Evolutionary conservation across 1,140 invertebrate species (phyloP).

Genomic region (Drosophila sulfurigaster): DNA sequence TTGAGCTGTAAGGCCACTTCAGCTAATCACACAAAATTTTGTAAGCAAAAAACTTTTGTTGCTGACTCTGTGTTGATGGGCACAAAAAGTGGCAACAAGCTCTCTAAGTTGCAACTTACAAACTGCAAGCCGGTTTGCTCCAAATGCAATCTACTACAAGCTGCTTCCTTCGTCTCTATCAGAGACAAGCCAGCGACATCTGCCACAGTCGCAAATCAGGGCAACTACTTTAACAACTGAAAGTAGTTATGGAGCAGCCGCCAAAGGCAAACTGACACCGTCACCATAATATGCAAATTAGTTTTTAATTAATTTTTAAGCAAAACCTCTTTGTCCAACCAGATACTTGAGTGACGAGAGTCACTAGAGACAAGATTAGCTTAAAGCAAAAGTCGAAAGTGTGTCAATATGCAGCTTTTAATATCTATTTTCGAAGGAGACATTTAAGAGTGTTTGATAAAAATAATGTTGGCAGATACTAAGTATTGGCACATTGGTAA

Average conservation of each 20-base stretch:
- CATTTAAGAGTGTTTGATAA: too few relatives aligned
- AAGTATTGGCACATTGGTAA: too few relatives aligned
- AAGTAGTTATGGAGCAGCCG: constrained; percentile 11
- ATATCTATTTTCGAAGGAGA: not conserved
- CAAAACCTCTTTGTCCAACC: constrained; percentile 17
- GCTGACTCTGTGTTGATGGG: constrained; percentile 18
- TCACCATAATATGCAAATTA: constrained; percentile 45
- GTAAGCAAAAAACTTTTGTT: constrained; percentile 30
- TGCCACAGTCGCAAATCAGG: constrained; percentile 21
- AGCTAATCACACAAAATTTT: constrained; percentile 45
- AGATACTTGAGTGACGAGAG: constrained; percentile 13
- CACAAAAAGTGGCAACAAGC: constrained; percentile 33
- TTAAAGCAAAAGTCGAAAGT: not conserved
- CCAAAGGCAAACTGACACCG: constrained; percentile 34
- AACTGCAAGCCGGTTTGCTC: not conserved
- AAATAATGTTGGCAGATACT: too few relatives aligned
- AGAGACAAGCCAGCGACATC: not conserved
- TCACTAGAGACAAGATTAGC: constrained; percentile 1
- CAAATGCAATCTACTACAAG: constrained; percentile 24
- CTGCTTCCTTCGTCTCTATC: not conserved
- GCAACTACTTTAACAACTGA: constrained; percentile 37
- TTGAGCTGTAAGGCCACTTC: constrained; percentile 27
- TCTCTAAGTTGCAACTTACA: not conserved
- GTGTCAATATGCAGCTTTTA: not conserved
- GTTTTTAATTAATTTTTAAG: constrained; percentile 52